Percentiles rank a stretch among this genome's conserved stretches.
Evolutionary conservation across 2,797 vertebrate species (phyloP).

Genomic region (Diglossa cyanea): DNA sequence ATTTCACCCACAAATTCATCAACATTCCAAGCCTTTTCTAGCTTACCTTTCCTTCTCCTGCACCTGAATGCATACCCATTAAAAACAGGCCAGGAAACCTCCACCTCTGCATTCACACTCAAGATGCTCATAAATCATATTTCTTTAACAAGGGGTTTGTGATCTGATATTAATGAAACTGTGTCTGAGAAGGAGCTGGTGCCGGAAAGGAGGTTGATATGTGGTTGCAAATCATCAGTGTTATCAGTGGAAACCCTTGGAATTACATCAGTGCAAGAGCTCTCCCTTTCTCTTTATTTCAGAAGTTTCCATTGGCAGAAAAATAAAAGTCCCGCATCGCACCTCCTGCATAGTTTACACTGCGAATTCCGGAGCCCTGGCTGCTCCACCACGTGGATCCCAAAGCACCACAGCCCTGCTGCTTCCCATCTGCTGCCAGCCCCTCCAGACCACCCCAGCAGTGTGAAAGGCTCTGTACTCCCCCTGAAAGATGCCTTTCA

Average conservation of each 20-base stretch:
- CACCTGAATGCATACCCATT: not conserved
- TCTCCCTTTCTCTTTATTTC: not conserved
- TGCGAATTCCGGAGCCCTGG: not conserved
- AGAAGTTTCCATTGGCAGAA: not conserved
- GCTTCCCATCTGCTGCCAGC: not conserved
- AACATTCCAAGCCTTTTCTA: not conserved
- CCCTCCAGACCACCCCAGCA: not conserved
- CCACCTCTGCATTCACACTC: not conserved
- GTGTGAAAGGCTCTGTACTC: not conserved
- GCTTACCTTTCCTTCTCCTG: not conserved
- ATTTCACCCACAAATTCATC: not conserved
- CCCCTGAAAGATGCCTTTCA: not conserved
- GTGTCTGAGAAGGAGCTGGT: not conserved
- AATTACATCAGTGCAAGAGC: not conserved
- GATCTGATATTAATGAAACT: not conserved
- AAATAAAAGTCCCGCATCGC: not conserved
- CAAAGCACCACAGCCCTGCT: not conserved
- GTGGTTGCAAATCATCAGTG: not conserved
- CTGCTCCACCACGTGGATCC: not conserved
- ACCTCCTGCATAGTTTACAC: not conserved
- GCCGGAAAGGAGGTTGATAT: not conserved
- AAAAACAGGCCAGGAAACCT: not conserved
- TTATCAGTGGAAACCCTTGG: conserved; percentile 8
- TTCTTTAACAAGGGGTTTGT: not conserved
- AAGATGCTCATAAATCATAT: not conserved